These are phyloP conservation scores for Pachycephala philippinensis DNA, from an alignment of 2,113 vertebrate genomes.

Conservation along the genomic window DNA sequence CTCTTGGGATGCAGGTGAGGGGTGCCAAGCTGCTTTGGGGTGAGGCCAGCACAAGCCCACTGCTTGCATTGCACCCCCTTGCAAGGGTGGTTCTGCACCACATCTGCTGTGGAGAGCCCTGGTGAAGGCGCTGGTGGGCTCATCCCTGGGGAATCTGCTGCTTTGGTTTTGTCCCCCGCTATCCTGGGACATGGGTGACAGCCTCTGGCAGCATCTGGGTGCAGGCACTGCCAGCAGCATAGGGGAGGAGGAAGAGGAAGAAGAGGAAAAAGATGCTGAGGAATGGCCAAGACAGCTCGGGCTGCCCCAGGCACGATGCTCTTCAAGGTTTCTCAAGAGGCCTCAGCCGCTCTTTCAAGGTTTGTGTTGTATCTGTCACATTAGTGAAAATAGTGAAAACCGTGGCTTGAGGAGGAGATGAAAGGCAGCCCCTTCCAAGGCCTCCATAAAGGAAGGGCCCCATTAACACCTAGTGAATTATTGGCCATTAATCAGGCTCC, in stretches of 20 bases:
- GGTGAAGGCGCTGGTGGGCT: rapidly evolving
- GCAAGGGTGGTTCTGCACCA: not conserved
- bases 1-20: not conserved
- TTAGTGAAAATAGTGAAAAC: conserved; percentile 37
- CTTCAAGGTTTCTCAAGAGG: not conserved
- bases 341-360: not conserved
- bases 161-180: not conserved
- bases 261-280: not conserved
- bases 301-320: not conserved
- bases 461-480: conserved; percentile 70
- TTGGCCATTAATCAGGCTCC: conserved; percentile 62
- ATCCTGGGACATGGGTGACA: not conserved
- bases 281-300: not conserved
- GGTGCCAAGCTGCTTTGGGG: not conserved
- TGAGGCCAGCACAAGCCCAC: not conserved
- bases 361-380: conserved; percentile 41
- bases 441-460: conserved; percentile 42
- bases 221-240: not conserved
- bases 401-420: conserved; percentile 18
- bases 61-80: not conserved
- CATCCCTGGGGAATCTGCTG: not conserved
- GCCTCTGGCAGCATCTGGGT: not conserved
- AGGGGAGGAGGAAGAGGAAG: not conserved
- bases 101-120: not conserved
- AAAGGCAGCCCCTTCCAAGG: conserved; percentile 22